These are phyloP conservation scores for Oxyruncus cristatus DNA, from an alignment of 2,113 vertebrate genomes.

Conservation along the genomic window DNA sequence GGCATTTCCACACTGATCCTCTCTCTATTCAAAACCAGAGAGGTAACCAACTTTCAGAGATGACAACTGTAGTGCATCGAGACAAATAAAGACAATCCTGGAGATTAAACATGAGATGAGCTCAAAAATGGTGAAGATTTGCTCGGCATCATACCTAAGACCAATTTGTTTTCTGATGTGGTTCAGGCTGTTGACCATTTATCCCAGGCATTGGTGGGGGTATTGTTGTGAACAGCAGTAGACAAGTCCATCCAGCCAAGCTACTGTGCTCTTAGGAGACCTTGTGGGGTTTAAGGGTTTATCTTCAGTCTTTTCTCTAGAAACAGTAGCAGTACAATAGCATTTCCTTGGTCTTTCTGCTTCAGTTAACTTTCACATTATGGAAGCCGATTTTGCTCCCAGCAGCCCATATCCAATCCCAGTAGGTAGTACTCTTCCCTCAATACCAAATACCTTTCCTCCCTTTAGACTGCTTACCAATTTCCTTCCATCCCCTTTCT, in stretches of 20 bases:
- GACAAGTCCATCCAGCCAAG: fast-evolving
- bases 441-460: background rate
- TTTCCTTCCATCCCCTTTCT: background rate
- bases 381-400: background rate
- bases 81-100: background rate
- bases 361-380: background rate
- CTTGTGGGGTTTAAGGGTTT: background rate
- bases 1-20: background rate
- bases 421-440: background rate
- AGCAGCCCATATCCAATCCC: background rate
- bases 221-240: background rate
- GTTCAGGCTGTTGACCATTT: background rate
- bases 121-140: background rate
- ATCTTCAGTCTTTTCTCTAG: background rate
- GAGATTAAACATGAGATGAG: background rate
- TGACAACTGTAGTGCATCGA: background rate
- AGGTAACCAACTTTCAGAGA: background rate
- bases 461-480: background rate
- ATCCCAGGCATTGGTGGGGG: fast-evolving
- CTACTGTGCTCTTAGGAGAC: background rate
- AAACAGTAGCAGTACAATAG: background rate
- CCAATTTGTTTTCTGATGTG: background rate
- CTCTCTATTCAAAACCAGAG: background rate
- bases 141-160: background rate
- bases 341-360: background rate